Evolutionary conservation across 2,113 vertebrate species (phyloP).

Genomic region (Phrynosoma blainvillii): DNA sequence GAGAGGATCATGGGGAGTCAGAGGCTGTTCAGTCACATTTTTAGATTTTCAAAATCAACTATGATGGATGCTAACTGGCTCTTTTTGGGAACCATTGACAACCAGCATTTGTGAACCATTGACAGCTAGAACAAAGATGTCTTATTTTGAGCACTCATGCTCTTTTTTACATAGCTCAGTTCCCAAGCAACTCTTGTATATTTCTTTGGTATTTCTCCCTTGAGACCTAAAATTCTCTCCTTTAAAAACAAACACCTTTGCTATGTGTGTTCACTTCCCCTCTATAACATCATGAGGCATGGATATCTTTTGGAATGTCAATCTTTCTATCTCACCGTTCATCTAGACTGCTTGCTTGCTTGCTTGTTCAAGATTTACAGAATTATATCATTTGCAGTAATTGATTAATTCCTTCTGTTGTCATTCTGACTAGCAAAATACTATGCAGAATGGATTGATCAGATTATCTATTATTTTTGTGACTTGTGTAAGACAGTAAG

Average conservation of each 20-base stretch:
- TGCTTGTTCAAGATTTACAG: too few species aligned
- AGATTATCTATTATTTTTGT: too few species aligned
- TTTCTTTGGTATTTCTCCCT: not conserved
- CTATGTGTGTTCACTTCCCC: not conserved
- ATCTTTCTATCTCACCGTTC: too few species aligned
- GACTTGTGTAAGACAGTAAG: too few species aligned
- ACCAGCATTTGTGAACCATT: too few species aligned
- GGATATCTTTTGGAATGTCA: too few species aligned
- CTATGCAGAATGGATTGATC: too few species aligned
- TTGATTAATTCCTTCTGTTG: too few species aligned
- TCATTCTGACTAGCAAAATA: too few species aligned
- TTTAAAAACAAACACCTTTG: not conserved
- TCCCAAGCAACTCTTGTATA: not conserved
- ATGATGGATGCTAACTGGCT: not conserved
- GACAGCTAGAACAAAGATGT: not conserved
- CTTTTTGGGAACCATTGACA: not conserved
- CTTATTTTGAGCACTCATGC: too few species aligned
- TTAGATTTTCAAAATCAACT: not conserved
- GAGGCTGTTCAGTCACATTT: not conserved
- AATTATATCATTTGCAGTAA: too few species aligned
- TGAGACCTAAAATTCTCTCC: not conserved
- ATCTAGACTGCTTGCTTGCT: too few species aligned
- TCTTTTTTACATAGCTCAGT: not conserved
- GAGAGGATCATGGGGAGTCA: not conserved
- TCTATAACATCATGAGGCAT: not conserved